Base-by-base conservation (phyloP, 2,888 invertebrate genomes). In the Thysanoteuthis rhombus region DNA sequence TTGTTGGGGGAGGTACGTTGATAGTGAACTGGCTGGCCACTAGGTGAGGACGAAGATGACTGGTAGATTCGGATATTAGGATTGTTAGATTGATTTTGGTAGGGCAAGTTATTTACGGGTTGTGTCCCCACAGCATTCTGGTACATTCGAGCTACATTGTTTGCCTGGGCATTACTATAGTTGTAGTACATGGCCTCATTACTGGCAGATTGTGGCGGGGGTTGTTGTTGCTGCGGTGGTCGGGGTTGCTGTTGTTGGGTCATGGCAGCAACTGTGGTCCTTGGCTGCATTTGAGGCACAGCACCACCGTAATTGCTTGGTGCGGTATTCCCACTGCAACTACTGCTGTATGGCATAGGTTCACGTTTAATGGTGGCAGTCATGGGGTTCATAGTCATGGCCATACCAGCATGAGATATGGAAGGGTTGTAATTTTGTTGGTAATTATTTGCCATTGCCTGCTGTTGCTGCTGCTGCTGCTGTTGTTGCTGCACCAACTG, bases 181-280 rank as follows among this genome's bases (percentile, higher is more conserved):
- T n/a, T 92, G 40, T 92, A 92, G 92, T 92, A 92, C n/a, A 92
- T 92, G n/a, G 92, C 45, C 45, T 92, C 92, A n/a, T 45, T 45
- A 40, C 91, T n/a, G 19, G 45, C 42, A 92, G n/a, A 32, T 10
- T 42, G 45, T 45, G n/a, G 40, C 28, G 42, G 42, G 16, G 75
- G n/a, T n/a, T 75, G 75, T 75, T 75, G 75, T 58, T 58, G 58
- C 58, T 58, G 58, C 25, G 12, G 75, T 75, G n/a, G 75, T 75
- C 6, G 75, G 8, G 1, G 75, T n/a, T n/a, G 75, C n/a, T 75
- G 75, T 45, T 92, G 92, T 40, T 92, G 40, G 1, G 28, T 40
- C 28, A 90, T 38, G 25, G 90, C 38, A 36, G 90, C 90, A 90
- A 28, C 90, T 10, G 92, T 8, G 36, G 92, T 45, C 45, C 42